Conservation (phyloP, 2,113 vertebrate species). For the Eulacestoma nigropectus region DNA sequence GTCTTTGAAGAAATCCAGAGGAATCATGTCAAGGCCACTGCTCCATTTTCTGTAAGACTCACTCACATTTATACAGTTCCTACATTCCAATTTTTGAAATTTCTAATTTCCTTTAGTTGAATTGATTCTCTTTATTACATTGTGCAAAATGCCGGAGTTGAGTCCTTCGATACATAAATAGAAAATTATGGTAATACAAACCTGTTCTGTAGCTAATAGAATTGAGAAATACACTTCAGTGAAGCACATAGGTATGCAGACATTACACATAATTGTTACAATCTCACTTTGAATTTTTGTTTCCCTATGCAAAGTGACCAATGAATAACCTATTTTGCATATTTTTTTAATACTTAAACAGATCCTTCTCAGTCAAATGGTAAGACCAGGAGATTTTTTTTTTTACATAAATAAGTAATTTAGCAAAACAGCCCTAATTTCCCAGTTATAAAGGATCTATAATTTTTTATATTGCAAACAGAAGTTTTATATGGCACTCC, state of each 20-base stretch:
- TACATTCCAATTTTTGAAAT: not conserved
- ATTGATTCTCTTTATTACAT: not conserved
- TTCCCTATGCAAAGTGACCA: not conserved
- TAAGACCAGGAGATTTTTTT: not conserved
- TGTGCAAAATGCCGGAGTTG: not conserved
- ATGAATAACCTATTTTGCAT: not conserved
- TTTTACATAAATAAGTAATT: not conserved
- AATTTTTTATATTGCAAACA: not conserved
- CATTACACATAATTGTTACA: not conserved
- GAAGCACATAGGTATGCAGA: not conserved
- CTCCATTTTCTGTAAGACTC: not conserved
- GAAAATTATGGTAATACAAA: not conserved
- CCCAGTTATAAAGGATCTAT: not conserved
- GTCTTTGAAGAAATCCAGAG: not conserved
- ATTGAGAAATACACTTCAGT: not conserved
- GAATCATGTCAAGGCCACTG: fast-evolving
- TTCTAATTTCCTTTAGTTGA: not conserved
- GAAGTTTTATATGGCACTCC: not conserved
- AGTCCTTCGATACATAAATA: not conserved
- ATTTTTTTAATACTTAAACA: not conserved
- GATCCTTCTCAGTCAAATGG: not conserved
- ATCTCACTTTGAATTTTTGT: not conserved
- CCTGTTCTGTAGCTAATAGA: not conserved
- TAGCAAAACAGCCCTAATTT: not conserved
- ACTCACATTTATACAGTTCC: not conserved